phyloP scores from a whole-genome alignment of 2,113 vertebrate species.

The Tor tambroides region DNA sequence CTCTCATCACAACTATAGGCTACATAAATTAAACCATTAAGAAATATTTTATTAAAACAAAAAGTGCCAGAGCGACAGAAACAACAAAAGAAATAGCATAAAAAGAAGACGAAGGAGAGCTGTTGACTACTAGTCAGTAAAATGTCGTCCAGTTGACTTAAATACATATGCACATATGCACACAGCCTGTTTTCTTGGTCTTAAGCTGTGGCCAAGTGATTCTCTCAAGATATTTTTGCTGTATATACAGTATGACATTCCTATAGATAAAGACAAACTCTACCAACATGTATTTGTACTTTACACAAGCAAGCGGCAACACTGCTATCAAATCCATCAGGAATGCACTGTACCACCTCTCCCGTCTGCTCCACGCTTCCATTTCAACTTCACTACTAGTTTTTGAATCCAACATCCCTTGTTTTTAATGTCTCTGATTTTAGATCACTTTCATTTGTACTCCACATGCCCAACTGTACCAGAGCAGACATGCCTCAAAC shows the following conservation, averaged over 20 bases:
- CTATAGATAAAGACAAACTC: not conserved
- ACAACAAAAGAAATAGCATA: not conserved
- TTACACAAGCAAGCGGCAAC: conserved; percentile 9
- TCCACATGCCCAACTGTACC: not conserved
- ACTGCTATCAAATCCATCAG: conserved; percentile 42
- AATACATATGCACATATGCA: not conserved
- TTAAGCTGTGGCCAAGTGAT: not conserved
- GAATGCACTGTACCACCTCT: conserved; percentile 33
- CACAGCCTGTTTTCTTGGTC: not conserved
- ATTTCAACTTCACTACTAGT: not conserved
- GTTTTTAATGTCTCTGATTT: not conserved
- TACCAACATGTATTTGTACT: conserved; percentile 30
- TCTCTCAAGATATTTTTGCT: not conserved
- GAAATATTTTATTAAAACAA: not conserved
- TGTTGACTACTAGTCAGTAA: not conserved
- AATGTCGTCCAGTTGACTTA: not conserved
- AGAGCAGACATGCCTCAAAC: conserved; percentile 28
- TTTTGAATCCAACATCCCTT: not conserved
- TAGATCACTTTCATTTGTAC: not conserved
- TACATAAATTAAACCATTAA: not conserved
- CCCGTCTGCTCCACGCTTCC: not conserved
- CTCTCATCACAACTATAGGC: not conserved
- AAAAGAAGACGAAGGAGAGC: not conserved
- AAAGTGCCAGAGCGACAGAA: not conserved
- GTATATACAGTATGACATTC: not conserved